phyloP scores from a whole-genome alignment of 2,888 invertebrate genomes.

The Diaprepes abbreviatus region DNA sequence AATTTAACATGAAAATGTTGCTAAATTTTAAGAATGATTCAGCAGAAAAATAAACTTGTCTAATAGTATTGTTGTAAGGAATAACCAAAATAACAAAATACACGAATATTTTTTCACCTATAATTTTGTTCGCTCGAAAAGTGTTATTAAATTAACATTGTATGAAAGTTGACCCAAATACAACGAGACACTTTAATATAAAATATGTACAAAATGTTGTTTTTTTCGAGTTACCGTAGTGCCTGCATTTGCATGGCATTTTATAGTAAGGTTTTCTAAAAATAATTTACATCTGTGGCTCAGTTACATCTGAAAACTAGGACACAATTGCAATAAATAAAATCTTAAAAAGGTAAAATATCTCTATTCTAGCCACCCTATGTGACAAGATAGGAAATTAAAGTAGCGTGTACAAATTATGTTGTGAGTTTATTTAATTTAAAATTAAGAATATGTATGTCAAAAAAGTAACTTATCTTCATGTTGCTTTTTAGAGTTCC shows the following conservation, averaged over 20 bases:
- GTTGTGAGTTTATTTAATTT: no score
- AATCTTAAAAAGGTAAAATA: background rate
- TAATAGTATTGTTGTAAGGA: no score
- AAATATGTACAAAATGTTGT: conserved; percentile 1
- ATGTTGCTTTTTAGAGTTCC: no score
- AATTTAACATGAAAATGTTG: no score
- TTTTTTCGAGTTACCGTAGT: background rate
- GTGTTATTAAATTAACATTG: background rate
- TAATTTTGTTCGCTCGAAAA: background rate
- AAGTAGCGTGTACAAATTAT: no score
- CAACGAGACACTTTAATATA: background rate
- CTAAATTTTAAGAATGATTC: no score
- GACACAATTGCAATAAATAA: background rate
- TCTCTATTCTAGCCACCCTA: no score
- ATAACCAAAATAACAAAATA: background rate
- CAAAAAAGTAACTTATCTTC: no score
- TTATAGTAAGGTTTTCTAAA: background rate
- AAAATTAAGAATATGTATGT: no score
- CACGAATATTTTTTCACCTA: background rate
- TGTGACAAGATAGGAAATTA: no score
- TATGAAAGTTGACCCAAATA: background rate
- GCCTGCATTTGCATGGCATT: background rate
- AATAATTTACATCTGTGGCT: background rate
- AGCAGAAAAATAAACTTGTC: no score
- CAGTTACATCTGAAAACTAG: background rate